Evolutionary conservation across 2,888 invertebrate genomes (phyloP).

Genomic region (Latrodectus elegans): DNA sequence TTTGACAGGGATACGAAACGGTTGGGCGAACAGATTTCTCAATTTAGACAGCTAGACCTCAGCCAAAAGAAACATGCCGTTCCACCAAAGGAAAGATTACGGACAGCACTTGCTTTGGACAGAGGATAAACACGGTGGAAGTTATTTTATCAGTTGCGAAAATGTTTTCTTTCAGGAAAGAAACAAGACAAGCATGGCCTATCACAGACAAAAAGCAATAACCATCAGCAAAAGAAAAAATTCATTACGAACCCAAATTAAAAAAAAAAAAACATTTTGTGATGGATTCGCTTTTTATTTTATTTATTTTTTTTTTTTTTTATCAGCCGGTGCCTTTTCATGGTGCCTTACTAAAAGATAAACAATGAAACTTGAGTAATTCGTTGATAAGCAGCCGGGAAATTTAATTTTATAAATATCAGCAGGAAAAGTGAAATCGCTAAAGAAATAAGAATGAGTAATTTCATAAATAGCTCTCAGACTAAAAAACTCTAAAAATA

Average conservation of each 20-base stretch:
- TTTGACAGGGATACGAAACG: slow-evolving; percentile 12
- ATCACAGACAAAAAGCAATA: neutral
- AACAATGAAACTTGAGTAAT: too few relatives aligned
- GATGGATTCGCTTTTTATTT: neutral
- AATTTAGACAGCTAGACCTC: slow-evolving; percentile 9
- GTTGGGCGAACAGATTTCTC: slow-evolving; percentile 25
- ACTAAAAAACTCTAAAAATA: too few relatives aligned
- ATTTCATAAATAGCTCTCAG: too few relatives aligned
- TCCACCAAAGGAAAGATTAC: neutral
- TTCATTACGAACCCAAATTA: neutral
- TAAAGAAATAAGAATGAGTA: too few relatives aligned
- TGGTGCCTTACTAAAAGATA: too few relatives aligned
- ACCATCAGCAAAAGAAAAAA: neutral
- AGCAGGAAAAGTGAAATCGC: too few relatives aligned
- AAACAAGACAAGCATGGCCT: neutral
- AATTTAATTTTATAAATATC: too few relatives aligned
- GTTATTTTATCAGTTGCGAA: slow-evolving; percentile 1
- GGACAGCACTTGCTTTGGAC: slow-evolving; percentile 21
- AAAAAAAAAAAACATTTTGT: neutral
- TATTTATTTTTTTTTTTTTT: too few relatives aligned
- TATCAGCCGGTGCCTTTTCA: too few relatives aligned
- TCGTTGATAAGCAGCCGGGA: too few relatives aligned
- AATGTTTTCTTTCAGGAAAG: slow-evolving; percentile 20
- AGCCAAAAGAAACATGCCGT: slow-evolving; percentile 31
- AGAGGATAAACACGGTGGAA: slow-evolving; percentile 15